These are phyloP conservation scores for Myiothlypis chrysogaster DNA, from an alignment of 2,797 vertebrate species.

Conservation along the genomic window DNA sequence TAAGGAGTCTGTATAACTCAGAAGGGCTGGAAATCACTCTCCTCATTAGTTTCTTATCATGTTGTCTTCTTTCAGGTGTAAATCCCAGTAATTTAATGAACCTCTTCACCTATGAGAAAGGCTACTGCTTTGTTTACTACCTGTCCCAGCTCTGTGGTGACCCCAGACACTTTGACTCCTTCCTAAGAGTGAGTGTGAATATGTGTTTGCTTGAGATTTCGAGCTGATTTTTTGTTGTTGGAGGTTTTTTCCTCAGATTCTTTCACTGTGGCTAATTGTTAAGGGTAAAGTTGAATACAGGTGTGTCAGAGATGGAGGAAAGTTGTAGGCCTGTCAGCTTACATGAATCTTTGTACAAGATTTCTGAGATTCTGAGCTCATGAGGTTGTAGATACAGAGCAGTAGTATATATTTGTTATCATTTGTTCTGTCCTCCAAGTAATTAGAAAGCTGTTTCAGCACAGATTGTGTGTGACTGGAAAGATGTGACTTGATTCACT, in stretches of 20 bases:
- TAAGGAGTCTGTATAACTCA: background rate
- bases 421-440: background rate
- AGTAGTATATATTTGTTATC: background rate
- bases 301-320: background rate
- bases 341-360: background rate
- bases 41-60: background rate
- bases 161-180: slow-evolving; percentile 85
- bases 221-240: background rate
- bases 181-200: slow-evolving; percentile 84
- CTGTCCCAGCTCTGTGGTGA: slow-evolving; percentile 91
- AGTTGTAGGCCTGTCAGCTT: background rate
- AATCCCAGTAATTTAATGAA: slow-evolving; percentile 98
- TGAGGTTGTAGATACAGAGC: background rate
- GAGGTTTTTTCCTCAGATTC: accelerated
- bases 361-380: background rate
- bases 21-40: background rate
- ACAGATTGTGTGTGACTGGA: background rate
- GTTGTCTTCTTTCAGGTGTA: slow-evolving; percentile 78
- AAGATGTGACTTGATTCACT: background rate
- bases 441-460: background rate
- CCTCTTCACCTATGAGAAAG: slow-evolving; percentile 97
- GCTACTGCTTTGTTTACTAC: slow-evolving; percentile 96
- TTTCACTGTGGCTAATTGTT: background rate
- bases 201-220: background rate
- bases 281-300: background rate